Evolutionary conservation across 2,113 vertebrate genomes (phyloP).

Genomic region (Pimephales promelas): DNA sequence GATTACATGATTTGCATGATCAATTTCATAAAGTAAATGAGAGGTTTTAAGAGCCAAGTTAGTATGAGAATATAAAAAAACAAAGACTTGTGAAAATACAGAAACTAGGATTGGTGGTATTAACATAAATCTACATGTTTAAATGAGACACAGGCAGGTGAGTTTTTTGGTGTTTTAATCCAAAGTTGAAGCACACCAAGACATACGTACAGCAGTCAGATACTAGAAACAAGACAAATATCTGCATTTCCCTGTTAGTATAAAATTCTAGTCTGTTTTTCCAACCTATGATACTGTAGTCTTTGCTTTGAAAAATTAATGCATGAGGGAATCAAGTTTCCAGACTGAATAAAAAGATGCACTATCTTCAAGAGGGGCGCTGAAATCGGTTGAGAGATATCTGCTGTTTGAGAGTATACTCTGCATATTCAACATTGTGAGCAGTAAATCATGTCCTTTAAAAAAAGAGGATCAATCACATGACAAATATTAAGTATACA

Average conservation of each 20-base stretch:
- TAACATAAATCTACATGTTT: background rate
- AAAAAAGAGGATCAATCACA: constrained; percentile 18
- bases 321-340: background rate
- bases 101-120: background rate
- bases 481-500: constrained; percentile 12
- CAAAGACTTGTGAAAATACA: background rate
- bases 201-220: constrained; percentile 78
- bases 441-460: constrained; percentile 3
- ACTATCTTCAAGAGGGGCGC: background rate
- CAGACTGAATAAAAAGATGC: background rate
- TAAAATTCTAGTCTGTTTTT: background rate
- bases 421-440: constrained; percentile 16
- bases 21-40: background rate
- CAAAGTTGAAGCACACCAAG: constrained; percentile 79
- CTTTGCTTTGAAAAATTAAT: constrained; percentile 56
- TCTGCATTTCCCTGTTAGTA: constrained; percentile 52
- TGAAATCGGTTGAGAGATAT: background rate
- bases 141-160: constrained; percentile 28
- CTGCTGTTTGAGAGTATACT: background rate
- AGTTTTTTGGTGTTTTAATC: constrained; percentile 80
- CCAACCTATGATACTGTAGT: background rate
- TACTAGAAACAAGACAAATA: constrained; percentile 54
- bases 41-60: background rate
- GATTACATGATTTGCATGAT: background rate
- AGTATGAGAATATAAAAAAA: background rate